Evolutionary conservation across 2,797 vertebrate genomes (phyloP).

Genomic region (Uromys caudimaculatus): DNA sequence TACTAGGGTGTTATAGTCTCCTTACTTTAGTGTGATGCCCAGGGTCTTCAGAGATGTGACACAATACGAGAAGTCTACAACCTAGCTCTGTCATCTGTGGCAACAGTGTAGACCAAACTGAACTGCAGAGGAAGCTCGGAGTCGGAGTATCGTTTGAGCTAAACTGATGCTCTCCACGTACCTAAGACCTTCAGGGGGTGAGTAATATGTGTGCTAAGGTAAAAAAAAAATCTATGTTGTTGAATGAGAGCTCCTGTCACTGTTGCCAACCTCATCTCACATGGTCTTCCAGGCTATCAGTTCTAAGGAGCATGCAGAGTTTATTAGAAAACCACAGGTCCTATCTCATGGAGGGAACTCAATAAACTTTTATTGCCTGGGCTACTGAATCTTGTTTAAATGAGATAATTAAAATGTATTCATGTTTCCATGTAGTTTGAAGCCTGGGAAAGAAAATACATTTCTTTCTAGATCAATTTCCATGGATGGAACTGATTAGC

Average conservation of each 20-base stretch:
- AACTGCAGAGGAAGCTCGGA: accelerated
- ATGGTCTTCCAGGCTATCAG: accelerated
- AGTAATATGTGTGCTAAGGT: accelerated
- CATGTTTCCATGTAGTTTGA: background rate
- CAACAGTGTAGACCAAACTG: background rate
- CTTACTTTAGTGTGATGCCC: accelerated
- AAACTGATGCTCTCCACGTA: background rate
- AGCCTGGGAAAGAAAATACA: background rate
- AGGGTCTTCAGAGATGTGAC: accelerated
- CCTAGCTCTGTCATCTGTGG: too few species aligned
- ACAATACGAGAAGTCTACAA: accelerated
- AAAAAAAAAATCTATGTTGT: accelerated
- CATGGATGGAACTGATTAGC: background rate
- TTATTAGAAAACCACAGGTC: accelerated
- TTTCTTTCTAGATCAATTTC: background rate
- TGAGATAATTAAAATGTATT: background rate
- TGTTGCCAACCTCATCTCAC: accelerated
- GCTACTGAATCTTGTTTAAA: background rate
- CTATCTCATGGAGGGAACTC: accelerated
- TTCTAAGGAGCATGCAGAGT: accelerated
- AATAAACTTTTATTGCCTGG: background rate
- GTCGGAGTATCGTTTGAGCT: background rate
- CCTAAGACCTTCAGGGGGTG: accelerated
- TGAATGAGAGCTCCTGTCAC: accelerated
- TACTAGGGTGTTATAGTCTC: accelerated